phyloP scores from a whole-genome alignment of 2,797 vertebrate species.

The Gambelia wislizenii region DNA sequence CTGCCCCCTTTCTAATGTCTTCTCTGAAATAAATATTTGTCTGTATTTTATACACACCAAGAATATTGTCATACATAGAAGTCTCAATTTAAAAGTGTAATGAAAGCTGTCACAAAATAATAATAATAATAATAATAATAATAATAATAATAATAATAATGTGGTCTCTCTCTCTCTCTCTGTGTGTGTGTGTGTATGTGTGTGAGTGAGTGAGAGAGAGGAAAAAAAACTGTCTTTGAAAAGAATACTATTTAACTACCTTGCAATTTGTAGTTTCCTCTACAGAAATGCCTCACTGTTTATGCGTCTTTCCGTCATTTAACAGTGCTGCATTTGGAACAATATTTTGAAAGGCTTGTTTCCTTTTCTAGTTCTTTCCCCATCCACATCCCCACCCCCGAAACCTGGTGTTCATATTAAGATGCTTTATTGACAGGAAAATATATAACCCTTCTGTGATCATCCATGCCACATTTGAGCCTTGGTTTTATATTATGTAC shows the following conservation, averaged over 20 bases:
- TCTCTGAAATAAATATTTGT: background rate
- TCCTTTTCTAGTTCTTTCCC: background rate
- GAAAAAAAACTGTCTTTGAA: background rate
- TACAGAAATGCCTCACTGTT: background rate
- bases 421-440: constrained; percentile 5
- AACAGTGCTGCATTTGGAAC: background rate
- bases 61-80: background rate
- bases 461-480: background rate
- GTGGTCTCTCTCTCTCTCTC: fast-evolving
- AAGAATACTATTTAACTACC: background rate
- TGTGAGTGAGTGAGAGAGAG: background rate
- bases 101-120: constrained; percentile 14
- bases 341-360: background rate
- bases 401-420: background rate
- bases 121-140: background rate
- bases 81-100: background rate
- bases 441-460: fast-evolving
- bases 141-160: no score
- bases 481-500: constrained; percentile 30
- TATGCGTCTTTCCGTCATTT: background rate
- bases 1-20: background rate
- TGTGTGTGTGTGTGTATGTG: background rate
- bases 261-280: constrained; percentile 21
- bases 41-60: fast-evolving
- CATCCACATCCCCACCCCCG: background rate